Evolutionary conservation across 2,888 invertebrate genomes (phyloP).

Genomic region (Fragum sueziense): DNA sequence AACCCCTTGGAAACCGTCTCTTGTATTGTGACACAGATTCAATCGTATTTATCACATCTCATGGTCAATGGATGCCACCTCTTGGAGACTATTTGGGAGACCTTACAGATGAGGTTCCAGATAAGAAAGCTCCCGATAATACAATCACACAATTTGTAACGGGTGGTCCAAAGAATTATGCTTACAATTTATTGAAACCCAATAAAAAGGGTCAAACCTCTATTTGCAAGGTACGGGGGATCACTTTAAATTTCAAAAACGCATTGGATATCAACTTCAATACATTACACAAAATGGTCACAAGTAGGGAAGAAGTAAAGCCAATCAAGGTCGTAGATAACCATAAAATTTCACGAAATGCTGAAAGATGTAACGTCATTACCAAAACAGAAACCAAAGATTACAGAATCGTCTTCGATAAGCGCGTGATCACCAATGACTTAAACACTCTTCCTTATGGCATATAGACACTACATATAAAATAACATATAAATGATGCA

Average conservation of each 20-base stretch:
- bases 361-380: too few species aligned
- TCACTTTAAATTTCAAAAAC: slow-evolving; percentile 60
- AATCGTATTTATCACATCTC: slow-evolving; percentile 16
- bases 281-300: neutral
- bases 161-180: slow-evolving; percentile 79
- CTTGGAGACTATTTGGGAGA: slow-evolving; percentile 76
- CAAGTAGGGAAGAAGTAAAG: too few species aligned
- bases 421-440: too few species aligned
- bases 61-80: slow-evolving; percentile 50
- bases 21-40: slow-evolving; percentile 41
- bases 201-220: slow-evolving; percentile 43
- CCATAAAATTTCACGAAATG: too few species aligned
- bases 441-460: too few species aligned
- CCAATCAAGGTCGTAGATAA: too few species aligned
- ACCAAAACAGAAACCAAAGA: too few species aligned
- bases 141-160: slow-evolving; percentile 66
- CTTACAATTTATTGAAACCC: slow-evolving; percentile 47
- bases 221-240: slow-evolving; percentile 66
- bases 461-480: too few species aligned
- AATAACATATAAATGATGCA: too few species aligned
- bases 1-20: slow-evolving; percentile 21
- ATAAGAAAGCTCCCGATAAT: slow-evolving; percentile 66
- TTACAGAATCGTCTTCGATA: too few species aligned
- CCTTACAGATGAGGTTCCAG: slow-evolving; percentile 80
- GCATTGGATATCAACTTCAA: slow-evolving; percentile 50